Evolutionary conservation across 2,888 invertebrate genomes (phyloP), one percentile per base, ranked within the genome.

Genomic region (Prosapia bicincta): DNA sequence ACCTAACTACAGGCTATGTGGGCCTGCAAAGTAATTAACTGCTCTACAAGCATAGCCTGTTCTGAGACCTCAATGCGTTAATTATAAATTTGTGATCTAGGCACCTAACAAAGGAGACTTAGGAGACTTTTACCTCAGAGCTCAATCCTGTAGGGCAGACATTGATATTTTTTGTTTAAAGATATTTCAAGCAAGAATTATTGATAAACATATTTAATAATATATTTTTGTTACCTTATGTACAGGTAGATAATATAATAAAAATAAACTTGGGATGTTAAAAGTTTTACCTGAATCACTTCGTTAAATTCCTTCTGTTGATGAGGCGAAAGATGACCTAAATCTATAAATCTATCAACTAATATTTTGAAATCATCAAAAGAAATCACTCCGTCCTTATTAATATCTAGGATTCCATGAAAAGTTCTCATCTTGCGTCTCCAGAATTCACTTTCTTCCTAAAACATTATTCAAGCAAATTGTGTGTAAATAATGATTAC

Each of bases 401-500:
- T 94, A 0, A 95, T 89, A 83, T 95, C 95, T 79, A 95, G 85
- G 78, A 94, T 91, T 80, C 90, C 90, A 85, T 95, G 95, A 74
- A 95, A 89, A 0, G 94, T 94, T 32, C 94, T 90, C 91, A 95
- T 94, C 86, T 95, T 95, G 82, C 92, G 89, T 30, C 93, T 88
- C 94, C 94, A 95, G 84, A 95, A 94, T 76, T 90, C 89, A 0
- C 87, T 86, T 81, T 87, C 85, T 3, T 88, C 89, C 88, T 89
- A 78, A 72, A 82, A 83, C 75, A 69, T 67, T 72, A 79, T 71
- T 66, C 24, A 20, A 25, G 13, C 13, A 23, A 65, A 65, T 7
- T 3, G 24, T 24, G 24, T 65, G 20, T 65, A 65, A 6, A 65
- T 7, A 65, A 65, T 20, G 3, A 65, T 65, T 20, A 65, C 6